Base-by-base conservation (phyloP, 2,113 vertebrate genomes). In the Geococcyx californianus region DNA sequence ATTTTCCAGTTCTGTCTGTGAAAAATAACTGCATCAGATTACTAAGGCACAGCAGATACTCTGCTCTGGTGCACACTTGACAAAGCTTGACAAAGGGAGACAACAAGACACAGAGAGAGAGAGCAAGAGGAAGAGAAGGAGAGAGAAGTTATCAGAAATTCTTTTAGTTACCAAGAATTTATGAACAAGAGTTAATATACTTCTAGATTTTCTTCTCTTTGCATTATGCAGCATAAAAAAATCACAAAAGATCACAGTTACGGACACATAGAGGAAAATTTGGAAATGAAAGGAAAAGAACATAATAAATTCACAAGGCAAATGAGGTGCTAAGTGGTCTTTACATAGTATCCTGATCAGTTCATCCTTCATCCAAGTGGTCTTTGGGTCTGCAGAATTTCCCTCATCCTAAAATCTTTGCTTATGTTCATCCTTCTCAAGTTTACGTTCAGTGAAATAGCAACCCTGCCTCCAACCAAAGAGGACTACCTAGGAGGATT, bases 391-490 rank as follows among this genome's bases (percentile, higher is more conserved):
- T 76, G 31, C 44, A 92, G 54, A 84, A 60, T 66, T 90, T 89
- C 31, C 8, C 7, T 36, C 5, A 0, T 45, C 17, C 34, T 55
- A 89, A 38, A 55, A 0, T 59, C 44, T 36, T 25, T 10, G 1
- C 23, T 13, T 78, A 17, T 70, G 20, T 56, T 66, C 36, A 45
- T 67, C 3, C 34, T 88, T 70, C 59, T 68, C 49, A 72, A 85
- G 13, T 17, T 79, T 42, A 18, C 1, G 5, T 20, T 82, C 52
- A 72, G 29, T 40, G 52, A 60, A 79, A 63, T 12, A 13, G 33
- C 17, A 79, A 40, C 23, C 2, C 23, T 51, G 45, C 23, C 13
- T 79, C 16, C 54, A 86, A 36, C 25, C 75, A 76, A 72, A 44
- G 67, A 81, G 31, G 13, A 63, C 18, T 47, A 68, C 14, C 47